Base-by-base conservation (phyloP, 2,113 vertebrate species). In the Sminthopsis crassicaudata region DNA sequence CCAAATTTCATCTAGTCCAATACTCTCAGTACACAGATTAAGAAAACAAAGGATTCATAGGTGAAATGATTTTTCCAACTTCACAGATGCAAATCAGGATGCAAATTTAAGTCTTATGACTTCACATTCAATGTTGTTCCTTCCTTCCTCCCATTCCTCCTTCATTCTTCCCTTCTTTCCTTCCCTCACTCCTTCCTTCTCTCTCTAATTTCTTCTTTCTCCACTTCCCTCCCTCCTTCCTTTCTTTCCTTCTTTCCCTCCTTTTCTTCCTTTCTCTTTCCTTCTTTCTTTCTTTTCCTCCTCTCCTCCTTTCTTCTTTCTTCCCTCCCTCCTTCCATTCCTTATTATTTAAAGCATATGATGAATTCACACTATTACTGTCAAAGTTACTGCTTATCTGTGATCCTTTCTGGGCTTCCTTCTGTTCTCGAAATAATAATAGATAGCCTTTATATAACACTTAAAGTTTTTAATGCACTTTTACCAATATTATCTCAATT, bases 181-280 rank as follows among this genome's bases (percentile, higher is more conserved):
- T n/a, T n/a, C 53, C 67, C 54, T 52, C 53, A 51, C 36, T 54
- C 84, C 30, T 50, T 89, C 84, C 50, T 53, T 89, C 88, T 25
- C 54, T 93, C 92, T 36, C 54, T 89, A 50, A 52, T 89, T 89
- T 88, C 52, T 84, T 55, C 54, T 54, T 94, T 90, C 48, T 48
- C 50, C 19, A 88, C 36, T 93, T 36, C 48, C 26, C 50, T n/a
- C 30, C 19, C 50, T 57, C 53, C 52, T 90, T 54, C 76, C 84
- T 53, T 55, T n/a, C 42, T 57, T 27, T 53, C 91, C 95, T 50
- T 0, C 92, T 92, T 90, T 8, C 24, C n/a, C n/a, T n/a, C n/a
- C n/a, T n/a, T 55, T 8, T 5, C 22, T 54, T 54, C 19, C 19
- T 54, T 23, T 23, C 53, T 54, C 6, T 4, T 22, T 53, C 4